phyloP scores from a whole-genome alignment of 2,113 vertebrate genomes.

The Dascyllus trimaculatus region DNA sequence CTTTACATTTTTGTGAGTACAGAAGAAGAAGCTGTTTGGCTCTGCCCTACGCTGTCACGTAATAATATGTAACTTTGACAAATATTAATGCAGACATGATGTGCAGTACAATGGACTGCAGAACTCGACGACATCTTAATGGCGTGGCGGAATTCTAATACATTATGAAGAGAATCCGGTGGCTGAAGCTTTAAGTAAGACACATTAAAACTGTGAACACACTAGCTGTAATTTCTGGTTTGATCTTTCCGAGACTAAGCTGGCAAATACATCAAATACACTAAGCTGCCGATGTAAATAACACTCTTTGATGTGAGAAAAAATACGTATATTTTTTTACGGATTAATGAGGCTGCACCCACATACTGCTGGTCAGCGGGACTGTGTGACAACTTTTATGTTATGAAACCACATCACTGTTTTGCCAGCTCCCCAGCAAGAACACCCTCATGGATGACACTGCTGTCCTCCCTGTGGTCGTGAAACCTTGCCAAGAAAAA shows the following conservation, averaged over 20 bases:
- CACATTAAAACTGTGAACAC: neutral
- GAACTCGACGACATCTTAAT: neutral
- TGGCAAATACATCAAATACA: neutral
- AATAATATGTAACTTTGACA: neutral
- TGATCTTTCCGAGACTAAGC: neutral
- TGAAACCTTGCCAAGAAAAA: constrained; percentile 15
- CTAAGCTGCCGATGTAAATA: constrained; percentile 21
- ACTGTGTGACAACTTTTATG: neutral
- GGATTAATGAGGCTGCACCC: constrained; percentile 18
- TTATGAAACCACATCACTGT: constrained; percentile 12
- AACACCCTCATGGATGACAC: constrained; percentile 15
- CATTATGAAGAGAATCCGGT: neutral
- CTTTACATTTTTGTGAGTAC: no score
- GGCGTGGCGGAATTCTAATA: neutral
- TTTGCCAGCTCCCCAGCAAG: constrained; percentile 1
- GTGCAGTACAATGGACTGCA: constrained; percentile 11
- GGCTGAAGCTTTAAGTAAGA: neutral
- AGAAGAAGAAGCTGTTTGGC: neutral
- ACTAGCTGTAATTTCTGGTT: neutral
- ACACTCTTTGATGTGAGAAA: constrained; percentile 2
- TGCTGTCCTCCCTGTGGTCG: neutral
- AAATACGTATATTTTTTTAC: neutral
- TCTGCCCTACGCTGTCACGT: neutral
- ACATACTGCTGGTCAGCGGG: constrained; percentile 15
- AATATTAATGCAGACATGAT: neutral